phyloP scores from a whole-genome alignment of 2,113 vertebrate genomes.

The Silurus asotus region DNA sequence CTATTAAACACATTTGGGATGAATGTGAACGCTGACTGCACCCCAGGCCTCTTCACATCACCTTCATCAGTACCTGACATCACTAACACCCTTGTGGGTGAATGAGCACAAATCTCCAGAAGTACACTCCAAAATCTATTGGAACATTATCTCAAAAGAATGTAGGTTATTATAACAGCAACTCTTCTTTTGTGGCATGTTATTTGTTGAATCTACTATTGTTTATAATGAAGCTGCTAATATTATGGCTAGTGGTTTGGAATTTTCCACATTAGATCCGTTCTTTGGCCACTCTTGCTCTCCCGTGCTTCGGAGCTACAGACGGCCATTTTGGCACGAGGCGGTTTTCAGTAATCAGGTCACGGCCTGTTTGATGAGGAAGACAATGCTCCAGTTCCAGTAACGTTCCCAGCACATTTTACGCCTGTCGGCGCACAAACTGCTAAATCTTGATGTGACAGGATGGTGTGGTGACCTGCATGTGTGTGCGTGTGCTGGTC shows the following conservation, averaged over 20 bases:
- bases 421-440: slow-evolving; percentile 11
- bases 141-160: no score
- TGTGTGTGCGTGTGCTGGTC: slow-evolving; percentile 1
- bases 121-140: no score
- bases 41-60: no score
- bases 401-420: slow-evolving; percentile 26
- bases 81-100: no score
- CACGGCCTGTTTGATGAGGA: slow-evolving; percentile 9
- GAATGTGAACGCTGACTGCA: no score
- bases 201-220: not conserved
- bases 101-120: no score
- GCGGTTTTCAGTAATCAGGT: slow-evolving; percentile 6
- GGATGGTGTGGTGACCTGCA: slow-evolving; percentile 3
- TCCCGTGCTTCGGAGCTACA: not conserved
- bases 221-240: not conserved
- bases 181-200: not conserved
- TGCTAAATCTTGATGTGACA: slow-evolving; percentile 19
- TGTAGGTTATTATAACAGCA: no score
- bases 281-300: not conserved
- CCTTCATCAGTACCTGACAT: no score
- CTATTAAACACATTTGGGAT: no score
- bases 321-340: not conserved
- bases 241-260: not conserved
- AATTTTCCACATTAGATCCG: not conserved
- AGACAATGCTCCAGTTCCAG: slow-evolving; percentile 6